A percentile compares a stretch with the other conserved stretches of the same genome.
Evolutionary conservation across 1,140 invertebrate species (phyloP).

Genomic region (Mactra quadrangularis): DNA sequence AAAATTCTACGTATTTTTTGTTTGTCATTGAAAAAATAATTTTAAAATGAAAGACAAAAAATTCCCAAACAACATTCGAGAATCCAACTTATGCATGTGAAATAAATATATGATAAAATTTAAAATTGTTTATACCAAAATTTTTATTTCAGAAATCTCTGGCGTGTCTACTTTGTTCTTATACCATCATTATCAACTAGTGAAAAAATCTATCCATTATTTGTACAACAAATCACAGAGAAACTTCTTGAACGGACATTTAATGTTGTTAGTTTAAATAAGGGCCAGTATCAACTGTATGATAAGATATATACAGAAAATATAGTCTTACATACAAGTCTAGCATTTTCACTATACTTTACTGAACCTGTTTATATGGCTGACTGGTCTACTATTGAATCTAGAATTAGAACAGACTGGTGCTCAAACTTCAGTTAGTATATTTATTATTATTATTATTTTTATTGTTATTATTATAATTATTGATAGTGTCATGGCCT

Average conservation of each 20-base stretch:
- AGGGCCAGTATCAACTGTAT: not conserved
- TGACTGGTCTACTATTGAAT: constrained; percentile 35
- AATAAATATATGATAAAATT: too few species aligned
- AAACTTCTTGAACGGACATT: constrained; percentile 29
- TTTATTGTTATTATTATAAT: too few species aligned
- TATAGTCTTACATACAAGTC: constrained; percentile 11
- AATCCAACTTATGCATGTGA: too few species aligned
- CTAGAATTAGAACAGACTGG: constrained; percentile 19
- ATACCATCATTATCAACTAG: not conserved
- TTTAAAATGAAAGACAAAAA: too few species aligned
- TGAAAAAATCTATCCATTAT: constrained; percentile 7
- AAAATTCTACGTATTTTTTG: too few species aligned
- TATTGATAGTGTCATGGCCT: too few species aligned
- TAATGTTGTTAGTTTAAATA: not conserved
- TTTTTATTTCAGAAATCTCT: constrained; percentile 31
- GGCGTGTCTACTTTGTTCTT: constrained; percentile 24
- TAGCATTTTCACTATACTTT: constrained; percentile 30
- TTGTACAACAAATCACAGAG: constrained; percentile 35
- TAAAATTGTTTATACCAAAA: too few species aligned
- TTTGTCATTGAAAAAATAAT: too few species aligned
- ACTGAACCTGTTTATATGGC: constrained; percentile 31
- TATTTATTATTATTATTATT: not conserved
- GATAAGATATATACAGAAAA: constrained; percentile 17
- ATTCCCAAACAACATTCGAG: too few species aligned
- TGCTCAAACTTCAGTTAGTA: constrained; percentile 33